Evolutionary conservation across 2,113 vertebrate genomes (phyloP).

Genomic region (Cyprinodon brontotheroides): DNA sequence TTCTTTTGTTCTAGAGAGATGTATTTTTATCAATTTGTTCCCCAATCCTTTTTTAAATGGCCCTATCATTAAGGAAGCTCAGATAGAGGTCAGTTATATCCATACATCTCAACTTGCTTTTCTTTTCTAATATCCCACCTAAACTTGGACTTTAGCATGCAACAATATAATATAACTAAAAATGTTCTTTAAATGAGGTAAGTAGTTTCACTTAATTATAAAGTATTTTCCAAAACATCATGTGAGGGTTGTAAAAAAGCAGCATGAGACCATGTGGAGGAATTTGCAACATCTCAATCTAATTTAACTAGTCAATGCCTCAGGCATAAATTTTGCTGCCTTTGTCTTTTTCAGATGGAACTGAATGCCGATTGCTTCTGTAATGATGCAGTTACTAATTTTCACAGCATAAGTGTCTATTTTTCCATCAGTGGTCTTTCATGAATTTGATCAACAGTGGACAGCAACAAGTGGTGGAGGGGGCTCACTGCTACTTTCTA

Average conservation of each 20-base stretch:
- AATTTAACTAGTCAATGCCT: background rate
- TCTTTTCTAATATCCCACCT: background rate
- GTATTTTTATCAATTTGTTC: constrained; percentile 10
- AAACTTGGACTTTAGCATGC: constrained; percentile 1
- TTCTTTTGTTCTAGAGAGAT: constrained; percentile 8
- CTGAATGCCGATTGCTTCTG: no score
- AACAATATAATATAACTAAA: constrained; percentile 1
- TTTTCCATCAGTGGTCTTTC: no score
- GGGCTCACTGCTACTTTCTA: no score
- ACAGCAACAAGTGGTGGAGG: no score
- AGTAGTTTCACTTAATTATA: background rate
- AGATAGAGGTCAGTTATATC: constrained; percentile 8
- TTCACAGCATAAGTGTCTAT: no score
- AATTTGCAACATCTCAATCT: background rate
- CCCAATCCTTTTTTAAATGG: background rate
- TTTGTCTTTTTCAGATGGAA: background rate
- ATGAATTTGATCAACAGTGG: no score
- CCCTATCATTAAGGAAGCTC: background rate
- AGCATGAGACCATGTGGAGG: background rate
- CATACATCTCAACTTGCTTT: background rate
- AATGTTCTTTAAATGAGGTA: background rate
- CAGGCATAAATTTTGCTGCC: background rate
- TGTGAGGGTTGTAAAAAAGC: background rate
- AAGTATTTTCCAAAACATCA: background rate
- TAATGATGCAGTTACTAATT: no score